phyloP scores from a whole-genome alignment of 2,797 vertebrate genomes.

The Pangasius sanitwongsei region DNA sequence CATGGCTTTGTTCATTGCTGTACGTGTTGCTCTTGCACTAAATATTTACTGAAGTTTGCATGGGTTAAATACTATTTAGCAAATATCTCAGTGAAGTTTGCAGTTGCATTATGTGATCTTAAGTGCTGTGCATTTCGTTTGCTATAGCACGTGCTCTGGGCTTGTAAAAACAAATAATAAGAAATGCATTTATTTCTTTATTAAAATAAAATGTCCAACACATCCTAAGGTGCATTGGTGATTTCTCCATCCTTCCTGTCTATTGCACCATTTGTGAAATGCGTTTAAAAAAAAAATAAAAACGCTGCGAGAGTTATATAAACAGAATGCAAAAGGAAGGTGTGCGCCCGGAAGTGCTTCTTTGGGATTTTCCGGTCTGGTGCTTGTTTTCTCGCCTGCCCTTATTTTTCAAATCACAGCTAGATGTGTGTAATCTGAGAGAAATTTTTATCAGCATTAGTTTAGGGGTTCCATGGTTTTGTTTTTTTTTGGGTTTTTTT shows the following conservation, averaged over 20 bases:
- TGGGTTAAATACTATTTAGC: too few relatives aligned
- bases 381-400: neutral
- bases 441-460: neutral
- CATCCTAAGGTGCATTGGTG: neutral
- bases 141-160: neutral
- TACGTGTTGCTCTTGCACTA: too few relatives aligned
- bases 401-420: neutral
- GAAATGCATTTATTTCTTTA: too few relatives aligned
- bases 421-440: neutral
- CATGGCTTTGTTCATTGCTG: neutral
- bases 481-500: too few relatives aligned
- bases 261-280: neutral
- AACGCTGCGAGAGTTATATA: too few relatives aligned
- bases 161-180: neutral
- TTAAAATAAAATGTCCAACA: neutral
- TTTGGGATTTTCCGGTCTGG: conserved; percentile 2
- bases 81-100: neutral
- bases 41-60: neutral
- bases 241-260: neutral
- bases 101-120: neutral
- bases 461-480: neutral
- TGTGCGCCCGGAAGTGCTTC: neutral
- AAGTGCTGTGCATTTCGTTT: neutral
- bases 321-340: neutral
- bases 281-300: neutral